Conservation (phyloP, 2,888 invertebrate species). For the Plagiodera versicolora region DNA sequence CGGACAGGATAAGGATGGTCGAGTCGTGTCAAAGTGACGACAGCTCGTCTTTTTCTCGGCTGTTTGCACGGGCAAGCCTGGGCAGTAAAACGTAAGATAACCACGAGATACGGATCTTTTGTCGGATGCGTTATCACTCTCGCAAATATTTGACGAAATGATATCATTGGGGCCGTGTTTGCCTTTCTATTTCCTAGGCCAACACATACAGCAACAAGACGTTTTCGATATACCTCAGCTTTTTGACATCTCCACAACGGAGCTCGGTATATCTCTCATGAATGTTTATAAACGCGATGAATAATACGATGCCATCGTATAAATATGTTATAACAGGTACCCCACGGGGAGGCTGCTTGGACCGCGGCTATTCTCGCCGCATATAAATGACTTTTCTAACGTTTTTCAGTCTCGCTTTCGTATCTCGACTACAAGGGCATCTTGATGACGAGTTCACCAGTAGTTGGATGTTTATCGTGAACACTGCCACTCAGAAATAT, state of each 20-base stretch:
- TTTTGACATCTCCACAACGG: too few species aligned
- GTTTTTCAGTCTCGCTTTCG: neutral
- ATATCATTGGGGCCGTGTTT: slow-evolving; percentile 2
- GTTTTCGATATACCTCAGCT: too few species aligned
- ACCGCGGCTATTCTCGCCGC: neutral
- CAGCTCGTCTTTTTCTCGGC: too few species aligned
- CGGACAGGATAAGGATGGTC: neutral
- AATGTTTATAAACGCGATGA: too few species aligned
- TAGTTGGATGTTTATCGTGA: too few species aligned
- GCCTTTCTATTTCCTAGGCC: neutral
- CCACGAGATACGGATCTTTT: slow-evolving; percentile 26
- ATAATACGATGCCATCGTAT: neutral
- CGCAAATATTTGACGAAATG: slow-evolving; percentile 35
- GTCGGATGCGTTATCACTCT: slow-evolving; percentile 25
- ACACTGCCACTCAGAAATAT: too few species aligned
- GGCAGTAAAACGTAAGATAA: slow-evolving; percentile 16
- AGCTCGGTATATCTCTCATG: too few species aligned
- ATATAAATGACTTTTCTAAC: neutral
- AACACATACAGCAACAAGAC: neutral
- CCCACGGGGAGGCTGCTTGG: neutral
- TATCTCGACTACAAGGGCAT: too few species aligned
- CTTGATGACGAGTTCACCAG: too few species aligned
- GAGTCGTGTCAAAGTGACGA: neutral
- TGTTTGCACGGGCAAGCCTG: neutral
- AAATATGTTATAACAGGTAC: neutral